Conservation (phyloP, 2,113 vertebrate species). For the Climacteris rufus region DNA sequence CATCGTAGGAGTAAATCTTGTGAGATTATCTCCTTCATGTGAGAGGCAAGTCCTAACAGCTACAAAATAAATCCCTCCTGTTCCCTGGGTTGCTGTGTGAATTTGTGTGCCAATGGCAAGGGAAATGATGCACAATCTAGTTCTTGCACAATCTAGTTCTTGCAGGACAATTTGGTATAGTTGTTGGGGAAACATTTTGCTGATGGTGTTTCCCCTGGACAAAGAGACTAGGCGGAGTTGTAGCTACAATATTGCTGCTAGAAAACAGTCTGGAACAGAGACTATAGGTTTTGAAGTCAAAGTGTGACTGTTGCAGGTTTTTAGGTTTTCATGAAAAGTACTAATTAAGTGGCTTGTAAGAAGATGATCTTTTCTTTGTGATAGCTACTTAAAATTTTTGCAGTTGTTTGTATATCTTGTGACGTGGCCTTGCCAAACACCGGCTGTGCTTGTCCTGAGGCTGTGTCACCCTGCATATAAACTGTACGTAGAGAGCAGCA, state of each 20-base stretch:
- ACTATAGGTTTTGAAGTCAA: neutral
- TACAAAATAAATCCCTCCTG: constrained; percentile 46
- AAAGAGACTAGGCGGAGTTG: neutral
- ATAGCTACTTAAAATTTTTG: neutral
- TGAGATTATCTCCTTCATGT: constrained; percentile 68
- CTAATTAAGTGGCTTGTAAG: neutral
- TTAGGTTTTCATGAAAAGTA: neutral
- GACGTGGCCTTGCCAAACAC: neutral
- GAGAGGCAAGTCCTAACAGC: constrained; percentile 59
- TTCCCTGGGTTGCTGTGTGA: neutral
- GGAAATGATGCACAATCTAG: neutral
- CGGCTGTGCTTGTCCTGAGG: neutral
- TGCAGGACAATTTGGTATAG: neutral
- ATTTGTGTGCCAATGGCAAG: neutral
- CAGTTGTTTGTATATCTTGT: neutral
- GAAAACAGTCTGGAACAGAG: neutral
- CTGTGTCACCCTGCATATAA: neutral
- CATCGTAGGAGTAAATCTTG: constrained; percentile 13
- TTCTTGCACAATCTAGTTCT: neutral
- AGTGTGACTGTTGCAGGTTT: neutral
- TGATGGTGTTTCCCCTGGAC: neutral
- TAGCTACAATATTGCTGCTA: neutral
- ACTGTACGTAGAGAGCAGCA: neutral
- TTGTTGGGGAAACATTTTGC: neutral
- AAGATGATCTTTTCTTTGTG: neutral